Evolutionary conservation across 2,888 invertebrate species (phyloP).

Genomic region (Rutpela maculata): DNA sequence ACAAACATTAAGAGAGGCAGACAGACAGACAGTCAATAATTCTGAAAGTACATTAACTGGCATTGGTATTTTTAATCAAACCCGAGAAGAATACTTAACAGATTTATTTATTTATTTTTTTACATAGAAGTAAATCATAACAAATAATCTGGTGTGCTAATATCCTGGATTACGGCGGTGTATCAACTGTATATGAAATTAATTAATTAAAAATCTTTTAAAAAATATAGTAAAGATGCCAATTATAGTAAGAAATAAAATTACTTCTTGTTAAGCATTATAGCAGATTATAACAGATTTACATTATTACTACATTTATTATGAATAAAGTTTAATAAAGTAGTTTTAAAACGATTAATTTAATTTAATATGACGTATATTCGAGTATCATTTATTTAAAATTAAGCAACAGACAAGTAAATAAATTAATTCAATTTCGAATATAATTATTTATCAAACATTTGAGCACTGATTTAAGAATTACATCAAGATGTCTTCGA

Average conservation of each 20-base stretch:
- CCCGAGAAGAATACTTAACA: too few relatives aligned
- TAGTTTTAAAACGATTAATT: neutral
- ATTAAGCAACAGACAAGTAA: neutral
- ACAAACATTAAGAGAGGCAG: too few relatives aligned
- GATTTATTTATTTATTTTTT: too few relatives aligned
- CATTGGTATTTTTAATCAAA: too few relatives aligned
- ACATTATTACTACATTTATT: neutral
- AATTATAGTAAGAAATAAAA: neutral
- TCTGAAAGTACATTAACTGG: too few relatives aligned
- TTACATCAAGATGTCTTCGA: neutral
- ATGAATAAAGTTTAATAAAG: neutral
- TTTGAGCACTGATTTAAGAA: neutral
- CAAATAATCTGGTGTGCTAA: too few relatives aligned
- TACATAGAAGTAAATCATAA: too few relatives aligned
- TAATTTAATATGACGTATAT: neutral
- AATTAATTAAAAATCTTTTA: too few relatives aligned
- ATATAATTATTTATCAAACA: neutral
- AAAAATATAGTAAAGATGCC: too few relatives aligned
- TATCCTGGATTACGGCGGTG: too few relatives aligned
- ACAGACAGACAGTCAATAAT: too few relatives aligned
- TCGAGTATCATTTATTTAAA: neutral
- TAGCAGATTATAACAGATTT: neutral
- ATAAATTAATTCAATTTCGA: neutral
- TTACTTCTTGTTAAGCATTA: neutral
- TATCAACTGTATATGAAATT: too few relatives aligned